Conservation (phyloP, 2,113 vertebrate species). For the Spea bombifrons region DNA sequence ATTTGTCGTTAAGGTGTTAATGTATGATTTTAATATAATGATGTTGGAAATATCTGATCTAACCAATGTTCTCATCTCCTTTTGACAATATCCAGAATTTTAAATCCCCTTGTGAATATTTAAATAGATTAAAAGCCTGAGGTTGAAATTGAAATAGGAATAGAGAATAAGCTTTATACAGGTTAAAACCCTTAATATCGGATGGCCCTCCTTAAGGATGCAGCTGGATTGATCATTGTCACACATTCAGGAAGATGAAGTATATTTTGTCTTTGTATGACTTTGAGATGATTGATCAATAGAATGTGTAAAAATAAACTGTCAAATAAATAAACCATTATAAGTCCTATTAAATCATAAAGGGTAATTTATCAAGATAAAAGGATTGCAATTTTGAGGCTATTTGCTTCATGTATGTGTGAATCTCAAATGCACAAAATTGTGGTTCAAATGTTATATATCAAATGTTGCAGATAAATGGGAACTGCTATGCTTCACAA, state of each 20-base stretch:
- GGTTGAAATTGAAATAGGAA: not conserved
- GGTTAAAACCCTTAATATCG: slow-evolving; percentile 16
- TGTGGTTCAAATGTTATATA: not conserved
- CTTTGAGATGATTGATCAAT: slow-evolving; percentile 5
- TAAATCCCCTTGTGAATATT: slow-evolving; percentile 26
- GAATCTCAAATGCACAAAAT: slow-evolving; percentile 5
- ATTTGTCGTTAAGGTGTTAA: not conserved
- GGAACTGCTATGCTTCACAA: not conserved
- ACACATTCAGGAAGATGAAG: not conserved
- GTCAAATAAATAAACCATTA: slow-evolving; percentile 4
- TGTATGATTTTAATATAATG: not conserved
- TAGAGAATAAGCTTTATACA: slow-evolving; percentile 1
- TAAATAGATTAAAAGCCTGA: slow-evolving; percentile 21
- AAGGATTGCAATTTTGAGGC: not conserved
- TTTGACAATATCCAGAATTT: slow-evolving; percentile 18
- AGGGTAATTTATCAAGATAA: slow-evolving; percentile 5
- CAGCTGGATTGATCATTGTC: not conserved
- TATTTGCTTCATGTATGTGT: slow-evolving; percentile 4
- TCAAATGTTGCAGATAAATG: not conserved
- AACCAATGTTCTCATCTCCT: slow-evolving; percentile 14
- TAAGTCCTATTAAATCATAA: slow-evolving; percentile 3
- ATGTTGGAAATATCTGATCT: slow-evolving; percentile 4
- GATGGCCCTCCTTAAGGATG: not conserved
- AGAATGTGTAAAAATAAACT: not conserved
- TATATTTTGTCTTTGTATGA: slow-evolving; percentile 7